These are phyloP conservation scores for Lamproptera curius DNA, from an alignment of 2,888 invertebrate species.

Conservation along the genomic window DNA sequence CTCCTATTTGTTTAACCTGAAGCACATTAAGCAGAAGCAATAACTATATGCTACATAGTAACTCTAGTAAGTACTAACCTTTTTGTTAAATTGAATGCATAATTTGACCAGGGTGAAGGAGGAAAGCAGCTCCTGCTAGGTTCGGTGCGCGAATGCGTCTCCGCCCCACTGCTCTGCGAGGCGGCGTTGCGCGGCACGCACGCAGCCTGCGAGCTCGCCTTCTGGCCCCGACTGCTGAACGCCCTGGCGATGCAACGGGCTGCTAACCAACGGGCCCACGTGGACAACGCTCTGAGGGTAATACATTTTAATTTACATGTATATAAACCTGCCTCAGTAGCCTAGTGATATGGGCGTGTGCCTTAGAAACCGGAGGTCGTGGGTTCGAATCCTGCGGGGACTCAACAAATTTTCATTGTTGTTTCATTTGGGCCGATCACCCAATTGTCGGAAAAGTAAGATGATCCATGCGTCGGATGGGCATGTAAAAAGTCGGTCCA, in stretches of 20 bases:
- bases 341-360: too few relatives aligned
- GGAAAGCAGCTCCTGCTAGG: slow-evolving; percentile 36
- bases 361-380: too few relatives aligned
- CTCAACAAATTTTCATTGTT: too few relatives aligned
- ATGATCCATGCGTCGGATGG: too few relatives aligned
- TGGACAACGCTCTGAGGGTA: slow-evolving; percentile 66
- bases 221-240: slow-evolving; percentile 37
- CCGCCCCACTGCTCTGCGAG: slow-evolving; percentile 47
- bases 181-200: slow-evolving; percentile 44
- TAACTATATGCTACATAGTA: too few relatives aligned
- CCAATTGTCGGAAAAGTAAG: too few relatives aligned
- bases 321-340: too few relatives aligned
- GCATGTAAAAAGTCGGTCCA: too few relatives aligned
- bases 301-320: too few relatives aligned
- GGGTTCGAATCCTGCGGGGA: too few relatives aligned
- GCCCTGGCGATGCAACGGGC: slow-evolving; percentile 43
- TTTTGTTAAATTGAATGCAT: background rate
- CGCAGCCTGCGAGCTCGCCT: slow-evolving; percentile 33
- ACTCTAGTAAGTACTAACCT: background rate
- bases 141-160: slow-evolving; percentile 34
- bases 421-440: too few relatives aligned
- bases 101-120: slow-evolving; percentile 36
- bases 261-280: slow-evolving; percentile 46
- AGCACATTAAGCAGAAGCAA: too few relatives aligned
- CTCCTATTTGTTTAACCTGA: background rate